Base-by-base conservation (phyloP, 23 tunicate genomes). In the Ascidia mentula region DNA sequence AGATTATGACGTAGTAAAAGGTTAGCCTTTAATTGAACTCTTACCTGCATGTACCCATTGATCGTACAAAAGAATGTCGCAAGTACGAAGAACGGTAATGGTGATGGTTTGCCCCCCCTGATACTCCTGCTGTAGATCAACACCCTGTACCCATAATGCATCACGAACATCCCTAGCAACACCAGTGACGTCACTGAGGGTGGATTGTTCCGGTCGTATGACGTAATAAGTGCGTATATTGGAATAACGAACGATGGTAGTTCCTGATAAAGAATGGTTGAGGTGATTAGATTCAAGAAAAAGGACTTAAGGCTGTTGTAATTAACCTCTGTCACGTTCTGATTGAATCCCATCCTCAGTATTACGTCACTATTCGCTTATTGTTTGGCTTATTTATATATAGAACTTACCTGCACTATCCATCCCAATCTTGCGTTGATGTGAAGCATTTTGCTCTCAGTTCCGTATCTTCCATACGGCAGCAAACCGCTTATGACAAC, bases 41-140 rank as follows among this genome's bases (percentile, higher is more conserved):
- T 70, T 76, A 90, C 96, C 86, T 90, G 96, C 96, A 90, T 90
- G 78, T 85, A 90, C 0, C 96, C 96, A 53, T 90, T 90, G 83
- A 40, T 46, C 4, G 84, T 77, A 75, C 90, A 85, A 69, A 90
- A 90, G n/a, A 80, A 18, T 32, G 39, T 40, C 0, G 90, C 96
- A 9, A 71, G 0, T 32, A 75, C 32, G 53, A 80, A 76, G 35
- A 90, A 89, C 3, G 83, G 32, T 1, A 90, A 18, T 31, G 96
- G 96, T 12, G 87, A 45, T 18, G 90, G 86, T 70, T 90, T 90
- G 46, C 90, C 96, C n/a, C 96, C 96, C 76, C 81, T 75, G 0
- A 90, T 85, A 18, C 59, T 35, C 13, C 81, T 45, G 40, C 93
- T 84, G 75, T 90, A 90, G 17, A 90, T 39, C 31, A 90, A 40